Base-by-base conservation (phyloP, 2,797 vertebrate genomes). In the Macropodus opercularis region DNA sequence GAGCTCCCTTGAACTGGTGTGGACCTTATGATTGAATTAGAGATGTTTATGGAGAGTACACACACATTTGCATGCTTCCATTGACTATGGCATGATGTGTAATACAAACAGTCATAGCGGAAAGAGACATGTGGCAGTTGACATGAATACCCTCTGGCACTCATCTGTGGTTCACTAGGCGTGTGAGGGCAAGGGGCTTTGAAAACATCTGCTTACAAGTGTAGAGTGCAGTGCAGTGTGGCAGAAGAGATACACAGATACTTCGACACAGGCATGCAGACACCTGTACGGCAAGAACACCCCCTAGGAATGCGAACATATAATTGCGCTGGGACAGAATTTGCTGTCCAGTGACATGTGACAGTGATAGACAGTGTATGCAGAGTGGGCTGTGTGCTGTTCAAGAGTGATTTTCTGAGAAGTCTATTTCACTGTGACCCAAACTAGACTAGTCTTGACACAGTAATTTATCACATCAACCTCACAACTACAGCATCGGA, bases 91-190 rank as follows among this genome's bases (percentile, higher is more conserved):
- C 77, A 84, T 76, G 70, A 83, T 73, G 77, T 31, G 24, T 86
- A 65, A 62, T 83, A 80, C 89, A 84, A 75, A 56, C 77, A 80
- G 47, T 67, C 69, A 71, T 78, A 79, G 63, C 73, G 75, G 63
- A 72, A 64, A 70, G 49, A 85, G 68, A 81, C 60, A 55, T 46
- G 66, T 72, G 71, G 73, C 81, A 75, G 36, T 69, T 65, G 76
- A 83, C 69, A 65, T 85, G 85, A 87, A 85, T 87, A 80, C 82
- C 86, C 79, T 84, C 81, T 88, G 83, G 84, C 79, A 83, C 81
- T 85, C 76, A 70, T 83, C 75, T 83, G 61, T 77, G 70, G 70
- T 86, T 88, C 77, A 81, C 63, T 75, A 73, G 77, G 77, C 77
- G n/a, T 75, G 67, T 81, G 64, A 80, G 54, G 53, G 64, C 69